A percentile compares a stretch with the other conserved stretches of the same genome.
Conservation (phyloP, 2,113 vertebrate genomes). For the Myotis brandtii region DNA sequence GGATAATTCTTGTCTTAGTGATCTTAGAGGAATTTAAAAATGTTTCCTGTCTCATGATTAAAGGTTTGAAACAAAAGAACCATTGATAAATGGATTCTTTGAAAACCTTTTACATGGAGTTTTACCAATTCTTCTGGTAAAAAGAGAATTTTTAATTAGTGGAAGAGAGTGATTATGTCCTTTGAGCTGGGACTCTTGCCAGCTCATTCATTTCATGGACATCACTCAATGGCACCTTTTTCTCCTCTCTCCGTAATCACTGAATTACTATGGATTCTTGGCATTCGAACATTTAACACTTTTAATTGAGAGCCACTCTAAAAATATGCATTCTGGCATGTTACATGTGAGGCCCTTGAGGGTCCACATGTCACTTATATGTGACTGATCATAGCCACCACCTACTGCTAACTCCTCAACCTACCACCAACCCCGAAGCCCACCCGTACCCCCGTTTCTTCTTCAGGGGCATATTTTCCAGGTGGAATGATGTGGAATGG, state of each 20-base stretch:
- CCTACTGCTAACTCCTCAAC: neutral
- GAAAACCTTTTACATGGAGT: constrained; percentile 55
- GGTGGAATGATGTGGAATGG: neutral
- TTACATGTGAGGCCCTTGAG: neutral
- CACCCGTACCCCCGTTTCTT: neutral
- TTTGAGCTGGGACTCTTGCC: neutral
- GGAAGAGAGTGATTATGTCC: neutral
- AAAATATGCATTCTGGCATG: neutral
- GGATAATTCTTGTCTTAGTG: constrained; percentile 60
- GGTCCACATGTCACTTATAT: accelerated
- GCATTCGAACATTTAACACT: neutral
- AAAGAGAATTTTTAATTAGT: constrained; percentile 69
- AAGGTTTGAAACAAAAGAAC: constrained; percentile 58
- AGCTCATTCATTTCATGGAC: neutral
- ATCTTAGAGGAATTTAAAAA: constrained; percentile 62
- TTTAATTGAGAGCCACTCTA: neutral
- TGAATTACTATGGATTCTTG: neutral
- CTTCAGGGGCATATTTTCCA: neutral
- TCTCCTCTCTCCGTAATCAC: neutral
- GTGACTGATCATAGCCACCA: neutral
- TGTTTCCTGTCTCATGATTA: constrained; percentile 74
- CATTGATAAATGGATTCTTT: constrained; percentile 65
- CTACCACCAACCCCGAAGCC: neutral
- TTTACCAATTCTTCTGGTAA: constrained; percentile 37
- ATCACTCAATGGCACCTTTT: neutral